Base-by-base conservation (phyloP, 2,888 invertebrate genomes). In the Plutella xylostella region DNA sequence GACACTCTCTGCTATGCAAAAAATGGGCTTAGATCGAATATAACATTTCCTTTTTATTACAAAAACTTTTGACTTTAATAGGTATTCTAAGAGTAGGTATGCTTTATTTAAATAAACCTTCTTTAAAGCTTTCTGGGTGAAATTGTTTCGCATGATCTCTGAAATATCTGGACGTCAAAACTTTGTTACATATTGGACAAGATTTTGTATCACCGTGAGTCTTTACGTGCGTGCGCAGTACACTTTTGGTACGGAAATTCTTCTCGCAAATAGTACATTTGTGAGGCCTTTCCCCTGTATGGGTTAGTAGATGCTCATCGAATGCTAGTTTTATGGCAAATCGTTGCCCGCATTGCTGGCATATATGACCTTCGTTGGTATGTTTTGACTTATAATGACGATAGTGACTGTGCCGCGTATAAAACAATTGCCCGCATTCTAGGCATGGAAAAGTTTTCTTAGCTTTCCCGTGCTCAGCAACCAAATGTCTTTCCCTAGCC, bases 331-430 rank as follows among this genome's bases (percentile, higher is more conserved):
- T 18, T 1, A 42, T 39, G 4, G 12, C 5, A 6, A 37, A 37
- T 3, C 4, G 19, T 19, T 37, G 7, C 6, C 15, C 42, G n/a
- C 42, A 42, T 3, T 19, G 12, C 11, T 14, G 11, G 14, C 42
- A 42, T 17, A 30, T 28, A 11, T 17, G 17, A 7, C 31, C 42
- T n/a, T n/a, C n/a, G 3, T 31, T 19, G 0, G 42, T 30, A 22
- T 51, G 51, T 2, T 35, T 28, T 9, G 30, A 31, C 33, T 46
- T 51, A 12, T 48, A 48, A 20, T 51, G 51, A n/a, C 37, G 30
- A 25, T 48, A 45, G 12, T 47, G 37, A 11, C 21, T 30, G 4
- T 35, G 40, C 3, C 49, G 42, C 18, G 45, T 42, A 3, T n/a
- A n/a, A 14, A 43, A 35, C 11, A 43, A 14, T 17, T 21, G 15